Evolutionary conservation across 2,888 invertebrate genomes (phyloP).

Genomic region (Drosophila lacicola): DNA sequence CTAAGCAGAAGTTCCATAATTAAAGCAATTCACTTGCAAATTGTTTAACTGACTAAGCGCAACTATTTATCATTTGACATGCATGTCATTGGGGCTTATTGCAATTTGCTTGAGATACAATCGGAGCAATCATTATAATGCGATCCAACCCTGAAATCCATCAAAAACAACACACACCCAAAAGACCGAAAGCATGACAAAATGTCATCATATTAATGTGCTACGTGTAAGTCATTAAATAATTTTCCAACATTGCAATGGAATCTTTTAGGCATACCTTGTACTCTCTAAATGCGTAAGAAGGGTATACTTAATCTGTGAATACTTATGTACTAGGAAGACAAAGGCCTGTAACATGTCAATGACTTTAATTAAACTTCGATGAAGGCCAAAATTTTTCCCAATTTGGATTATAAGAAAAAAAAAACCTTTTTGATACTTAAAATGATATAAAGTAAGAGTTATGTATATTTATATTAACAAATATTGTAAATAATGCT

Average conservation of each 20-base stretch:
- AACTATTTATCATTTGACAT: slow-evolving; percentile 25
- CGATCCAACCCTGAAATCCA: slow-evolving; percentile 32
- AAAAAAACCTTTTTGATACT: too few species aligned
- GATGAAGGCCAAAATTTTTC: too few species aligned
- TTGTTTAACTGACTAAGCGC: slow-evolving; percentile 21
- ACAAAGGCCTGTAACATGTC: too few species aligned
- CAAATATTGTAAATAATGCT: too few species aligned
- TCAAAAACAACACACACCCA: slow-evolving; percentile 24
- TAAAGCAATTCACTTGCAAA: slow-evolving; percentile 27
- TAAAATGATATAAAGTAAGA: too few species aligned
- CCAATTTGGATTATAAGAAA: too few species aligned
- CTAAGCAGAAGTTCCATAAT: slow-evolving; percentile 23
- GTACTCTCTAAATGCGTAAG: background rate
- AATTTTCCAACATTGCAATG: slow-evolving; percentile 22
- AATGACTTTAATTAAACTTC: too few species aligned
- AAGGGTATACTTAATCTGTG: too few species aligned
- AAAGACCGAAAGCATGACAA: slow-evolving; percentile 34
- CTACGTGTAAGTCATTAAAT: slow-evolving; percentile 42
- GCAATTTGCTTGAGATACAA: slow-evolving; percentile 48
- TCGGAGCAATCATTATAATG: slow-evolving; percentile 49
- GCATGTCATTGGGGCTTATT: slow-evolving; percentile 24
- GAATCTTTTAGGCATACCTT: slow-evolving; percentile 17
- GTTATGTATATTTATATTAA: too few species aligned
- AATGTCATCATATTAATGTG: slow-evolving; percentile 37
- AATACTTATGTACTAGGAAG: too few species aligned